A percentile compares a stretch with the other conserved stretches of the same genome.
phyloP scores from a whole-genome alignment of 2,797 vertebrate species.

The Tenualosa thibaudeaui region DNA sequence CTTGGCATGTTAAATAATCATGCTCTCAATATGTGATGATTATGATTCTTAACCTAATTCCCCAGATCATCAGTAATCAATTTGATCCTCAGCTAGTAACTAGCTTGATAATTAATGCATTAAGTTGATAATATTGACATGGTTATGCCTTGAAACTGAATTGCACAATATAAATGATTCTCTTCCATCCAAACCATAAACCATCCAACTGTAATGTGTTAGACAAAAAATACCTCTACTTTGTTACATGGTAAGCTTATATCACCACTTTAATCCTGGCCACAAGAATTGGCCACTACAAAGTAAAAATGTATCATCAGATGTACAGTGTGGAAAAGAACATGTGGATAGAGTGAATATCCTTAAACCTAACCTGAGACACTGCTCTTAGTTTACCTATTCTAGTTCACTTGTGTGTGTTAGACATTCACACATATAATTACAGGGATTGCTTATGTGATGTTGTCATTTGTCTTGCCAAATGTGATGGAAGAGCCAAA shows the following conservation, averaged over 20 bases:
- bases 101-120: not conserved
- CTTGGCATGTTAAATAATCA: no score
- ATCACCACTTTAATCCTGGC: not conserved
- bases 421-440: not conserved
- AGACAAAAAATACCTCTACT: not conserved
- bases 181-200: no score
- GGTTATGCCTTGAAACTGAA: not conserved
- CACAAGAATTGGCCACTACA: not conserved
- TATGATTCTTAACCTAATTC: no score
- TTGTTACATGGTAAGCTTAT: not conserved
- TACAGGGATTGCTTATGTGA: conserved; percentile 34
- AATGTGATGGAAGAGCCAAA: conserved; percentile 55
- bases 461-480: conserved; percentile 54
- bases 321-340: not conserved
- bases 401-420: not conserved
- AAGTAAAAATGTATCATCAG: no score
- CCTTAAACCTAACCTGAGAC: not conserved
- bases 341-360: not conserved
- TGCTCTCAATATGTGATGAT: no score
- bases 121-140: not conserved
- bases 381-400: not conserved
- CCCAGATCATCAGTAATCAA: no score
- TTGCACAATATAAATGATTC: no score
- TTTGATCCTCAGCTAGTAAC: not conserved
- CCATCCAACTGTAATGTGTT: not conserved